phyloP scores from a whole-genome alignment of 1,140 invertebrate species.

The Homarus americanus region DNA sequence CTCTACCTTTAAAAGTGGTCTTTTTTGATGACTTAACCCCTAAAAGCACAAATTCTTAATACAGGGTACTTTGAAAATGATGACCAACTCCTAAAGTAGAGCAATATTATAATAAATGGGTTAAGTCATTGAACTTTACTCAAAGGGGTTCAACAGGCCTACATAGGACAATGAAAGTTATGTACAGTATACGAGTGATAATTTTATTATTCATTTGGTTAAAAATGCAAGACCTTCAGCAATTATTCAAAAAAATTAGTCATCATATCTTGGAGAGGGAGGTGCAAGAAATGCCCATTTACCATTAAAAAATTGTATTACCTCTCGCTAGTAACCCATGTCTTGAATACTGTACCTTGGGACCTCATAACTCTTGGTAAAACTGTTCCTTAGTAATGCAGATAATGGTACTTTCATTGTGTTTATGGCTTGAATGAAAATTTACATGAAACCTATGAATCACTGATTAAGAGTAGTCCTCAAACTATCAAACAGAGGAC shows the following conservation, averaged over 20 bases:
- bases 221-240: conserved; percentile 60
- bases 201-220: conserved; percentile 63
- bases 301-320: background rate
- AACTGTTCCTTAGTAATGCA: no score
- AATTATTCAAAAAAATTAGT: conserved; percentile 47
- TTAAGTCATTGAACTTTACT: no score
- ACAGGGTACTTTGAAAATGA: no score
- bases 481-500: background rate
- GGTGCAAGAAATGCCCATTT: conserved; percentile 52
- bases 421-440: background rate
- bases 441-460: background rate
- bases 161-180: background rate
- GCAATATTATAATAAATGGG: no score
- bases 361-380: background rate
- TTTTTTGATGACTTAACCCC: no score
- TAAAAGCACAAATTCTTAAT: no score
- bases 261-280: conserved; percentile 10
- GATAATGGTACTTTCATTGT: background rate
- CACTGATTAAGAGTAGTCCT: no score
- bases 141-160: no score
- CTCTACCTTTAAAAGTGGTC: no score
- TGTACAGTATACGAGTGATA: conserved; percentile 21
- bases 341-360: background rate
- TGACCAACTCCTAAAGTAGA: no score
- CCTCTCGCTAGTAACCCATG: background rate